phyloP scores from a whole-genome alignment of 2,113 vertebrate species.

The Oxyura jamaicensis region DNA sequence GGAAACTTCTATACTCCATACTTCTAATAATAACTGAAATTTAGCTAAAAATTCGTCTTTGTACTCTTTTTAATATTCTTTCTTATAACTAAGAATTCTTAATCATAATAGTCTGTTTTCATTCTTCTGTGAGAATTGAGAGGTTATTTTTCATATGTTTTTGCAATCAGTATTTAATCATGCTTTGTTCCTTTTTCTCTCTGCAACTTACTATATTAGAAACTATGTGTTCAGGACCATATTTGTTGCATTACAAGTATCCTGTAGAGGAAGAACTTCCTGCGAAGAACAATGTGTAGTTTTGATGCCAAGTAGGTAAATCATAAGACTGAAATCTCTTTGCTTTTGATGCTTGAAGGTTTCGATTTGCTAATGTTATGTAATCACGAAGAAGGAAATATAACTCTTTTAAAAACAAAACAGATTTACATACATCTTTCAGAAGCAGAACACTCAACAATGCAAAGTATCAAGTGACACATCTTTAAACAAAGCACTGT shows the following conservation, averaged over 20 bases:
- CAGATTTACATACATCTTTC: background rate
- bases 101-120: background rate
- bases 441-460: background rate
- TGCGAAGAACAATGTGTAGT: slow-evolving; percentile 55
- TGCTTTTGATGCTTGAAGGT: background rate
- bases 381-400: background rate
- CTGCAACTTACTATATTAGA: background rate
- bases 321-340: background rate
- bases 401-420: background rate
- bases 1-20: background rate
- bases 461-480: background rate
- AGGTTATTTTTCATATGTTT: background rate
- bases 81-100: background rate
- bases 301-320: slow-evolving; percentile 34
- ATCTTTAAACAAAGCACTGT: background rate
- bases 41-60: background rate
- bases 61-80: background rate
- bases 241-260: background rate
- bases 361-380: background rate
- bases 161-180: background rate
- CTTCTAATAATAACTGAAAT: background rate
- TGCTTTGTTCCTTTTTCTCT: background rate
- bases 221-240: background rate
- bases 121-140: background rate
- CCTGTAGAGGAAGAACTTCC: slow-evolving; percentile 32